Base-by-base conservation (phyloP, 1,140 invertebrate species). In the Ptiloglossa arizonensis region DNA sequence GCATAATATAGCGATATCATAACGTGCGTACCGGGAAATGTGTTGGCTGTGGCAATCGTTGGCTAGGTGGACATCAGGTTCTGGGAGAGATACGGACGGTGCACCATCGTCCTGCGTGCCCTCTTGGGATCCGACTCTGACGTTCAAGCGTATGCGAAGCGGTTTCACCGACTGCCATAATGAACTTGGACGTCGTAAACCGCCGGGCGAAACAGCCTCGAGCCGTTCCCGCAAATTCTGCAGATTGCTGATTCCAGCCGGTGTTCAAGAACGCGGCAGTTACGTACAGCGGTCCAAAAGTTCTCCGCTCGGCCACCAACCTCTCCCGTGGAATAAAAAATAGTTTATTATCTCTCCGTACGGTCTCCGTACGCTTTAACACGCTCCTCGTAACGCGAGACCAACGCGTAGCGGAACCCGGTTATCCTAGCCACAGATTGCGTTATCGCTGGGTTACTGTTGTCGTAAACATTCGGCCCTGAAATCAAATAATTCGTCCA, bases 1-100 rank as follows among this genome's bases (percentile, higher is more conserved):
- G 85, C 89, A 90, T 90, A 90, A 90, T 90, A 89, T 86, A 86
- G 87, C 87, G 71, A 90, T 90, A 89, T 89, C 82, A 86, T 87
- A 86, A 83, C 82, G 78, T 67, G 80, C 71, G 86, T 75, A 80
- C 71, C 32, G 85, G 82, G 82, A 83, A 82, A 85, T 86, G 82
- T 85, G 80, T 86, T 77, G 81, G 72, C 79, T 35, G 32, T 50
- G 59, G 66, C 82, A 78, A 68, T 83, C 79, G 81, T 80, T 81
- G 79, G 46, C 41, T 27, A 24, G 46, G 38, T 1, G 64, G 82
- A 52, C 44, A 63, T 62, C 44, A 52, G 41, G 22, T 56, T 5
- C 48, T 24, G 38, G 29, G 62, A 19, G 24, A 41, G 48, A 41
- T 41, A 38, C 64, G 44, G 44, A 15, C 57, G 63, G 63, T 9